phyloP scores from a whole-genome alignment of 53 echinoderm and acorn worm species.

The Holothuria leucospilota region DNA sequence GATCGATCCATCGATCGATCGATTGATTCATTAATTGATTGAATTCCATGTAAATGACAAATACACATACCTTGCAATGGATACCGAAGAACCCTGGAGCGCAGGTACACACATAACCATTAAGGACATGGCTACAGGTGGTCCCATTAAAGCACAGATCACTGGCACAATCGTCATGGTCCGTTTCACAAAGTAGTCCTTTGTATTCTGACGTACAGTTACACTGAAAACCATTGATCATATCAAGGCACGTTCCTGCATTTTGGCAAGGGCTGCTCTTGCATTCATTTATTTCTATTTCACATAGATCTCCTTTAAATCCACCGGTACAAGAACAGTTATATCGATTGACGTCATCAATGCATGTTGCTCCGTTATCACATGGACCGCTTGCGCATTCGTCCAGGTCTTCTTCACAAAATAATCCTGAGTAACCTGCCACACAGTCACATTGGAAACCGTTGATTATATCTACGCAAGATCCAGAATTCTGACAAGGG shows the following conservation, averaged over 20 bases:
- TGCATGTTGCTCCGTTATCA: conserved; percentile 14
- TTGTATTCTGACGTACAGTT: too few relatives aligned
- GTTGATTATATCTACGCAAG: conserved; percentile 31
- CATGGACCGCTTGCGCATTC: conserved; percentile 38
- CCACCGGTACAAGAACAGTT: too few relatives aligned
- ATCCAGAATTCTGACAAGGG: conserved; percentile 33
- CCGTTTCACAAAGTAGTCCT: too few relatives aligned
- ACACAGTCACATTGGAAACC: conserved; percentile 28
- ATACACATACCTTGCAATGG: neutral
- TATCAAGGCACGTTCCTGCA: too few relatives aligned
- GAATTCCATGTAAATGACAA: neutral
- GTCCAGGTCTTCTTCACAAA: conserved; percentile 20
- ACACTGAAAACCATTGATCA: too few relatives aligned
- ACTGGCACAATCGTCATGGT: too few relatives aligned
- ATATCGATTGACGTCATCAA: conserved; percentile 7
- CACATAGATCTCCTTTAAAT: too few relatives aligned
- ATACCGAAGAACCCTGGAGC: neutral
- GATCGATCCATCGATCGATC: too few relatives aligned
- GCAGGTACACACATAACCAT: neutral
- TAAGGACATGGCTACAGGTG: neutral
- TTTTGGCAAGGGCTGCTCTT: too few relatives aligned
- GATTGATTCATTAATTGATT: too few relatives aligned
- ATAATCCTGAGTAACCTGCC: conserved; percentile 27
- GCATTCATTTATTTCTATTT: too few relatives aligned
- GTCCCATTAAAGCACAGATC: too few relatives aligned